Evolutionary conservation across 1,140 invertebrate genomes (phyloP), one percentile per base, ranked within the genome.

Genomic region (Halictus rubicundus): DNA sequence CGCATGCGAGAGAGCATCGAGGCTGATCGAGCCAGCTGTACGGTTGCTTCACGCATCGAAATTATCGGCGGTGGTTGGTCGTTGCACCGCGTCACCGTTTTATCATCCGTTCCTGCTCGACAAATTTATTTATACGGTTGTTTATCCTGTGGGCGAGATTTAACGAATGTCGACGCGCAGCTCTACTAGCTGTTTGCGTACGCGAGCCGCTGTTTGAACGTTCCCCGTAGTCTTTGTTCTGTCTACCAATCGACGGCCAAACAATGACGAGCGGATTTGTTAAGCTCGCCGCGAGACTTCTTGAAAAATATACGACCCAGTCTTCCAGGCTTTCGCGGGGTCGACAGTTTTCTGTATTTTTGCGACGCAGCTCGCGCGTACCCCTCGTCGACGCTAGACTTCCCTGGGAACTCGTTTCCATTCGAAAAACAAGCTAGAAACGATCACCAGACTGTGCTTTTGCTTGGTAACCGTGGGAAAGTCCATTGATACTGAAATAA

Each of bases 81-180:
- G 64, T 66, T 39, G 27, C 23, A 37, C 59, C 25, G 32, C 16
- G 39, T 39, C 71, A 12, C 27, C 27, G 27, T 6, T 25, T 32
- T 63, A 23, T 39, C 27, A 8, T 23, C 25, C 52, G 32, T 39
- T 21, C 19, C 39, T 27, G 60, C 63, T 52, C n/a, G 25, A 69
- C 57, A 69, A 70, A 68, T 61, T 77, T 77, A 77, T 77, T 70
- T 77, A 61, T 70, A 70, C 27, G n/a, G 57, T 70, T 69, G 57
- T 77, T 77, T 70, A 46, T 69, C n/a, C n/a, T 66, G 27, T n/a
- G 64, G 32, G 32, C 54, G 39, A 59, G 74, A 76, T 76, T 76
- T 52, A 42, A 75, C 73, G 64, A 76, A n/a, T 52, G 74, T 52
- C 49, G 54, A n/a, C 49, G n/a, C 54, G 46, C 66, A 65, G 10